Evolutionary conservation across 2,888 invertebrate species (phyloP), one percentile per base, ranked within the genome.

Genomic region (Phyllotreta striolata): DNA sequence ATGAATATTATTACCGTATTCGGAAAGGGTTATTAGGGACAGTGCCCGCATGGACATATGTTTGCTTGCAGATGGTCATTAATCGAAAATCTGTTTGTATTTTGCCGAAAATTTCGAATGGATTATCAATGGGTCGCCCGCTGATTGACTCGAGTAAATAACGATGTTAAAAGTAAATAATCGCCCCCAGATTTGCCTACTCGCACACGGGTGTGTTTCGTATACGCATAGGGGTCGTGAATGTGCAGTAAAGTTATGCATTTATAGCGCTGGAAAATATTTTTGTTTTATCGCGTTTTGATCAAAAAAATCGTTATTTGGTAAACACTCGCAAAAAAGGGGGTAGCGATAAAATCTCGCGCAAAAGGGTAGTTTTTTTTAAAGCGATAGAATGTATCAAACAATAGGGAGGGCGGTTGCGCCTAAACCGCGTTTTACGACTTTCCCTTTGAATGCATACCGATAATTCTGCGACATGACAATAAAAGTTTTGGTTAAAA

Each of bases 1-100:
- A 24, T 24, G 4, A 24, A 24, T 24, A 24, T 24, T 24, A 24
- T 24, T 24, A n/a, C n/a, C n/a, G n/a, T n/a, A 6, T 46, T 9
- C 6, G n/a, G n/a, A 46, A 62, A 59, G 62, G 66, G 65, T 58
- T 57, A 62, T 47, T 52, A 55, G 55, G 43, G 56, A 55, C 63
- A 59, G 34, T 12, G 56, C 55, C 63, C 55, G 34, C 34, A 13
- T 47, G 47, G 47, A 13, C 55, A 55, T 56, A 55, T 62, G 44
- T 55, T 43, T 55, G 46, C 39, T n/a, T 12, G 55, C 62, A 62
- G 62, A 62, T 62, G 62, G 62, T 62, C 62, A 55, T 44, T 39
- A 58, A 47, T 34, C 34, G 5, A 46, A 47, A 55, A 35, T 54
- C 34, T 62, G 61, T 51, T 34, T 51, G 55, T 62, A 62, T 46